phyloP scores from a whole-genome alignment of 2,113 vertebrate species.

The Tretioscincus oriximinensis region DNA sequence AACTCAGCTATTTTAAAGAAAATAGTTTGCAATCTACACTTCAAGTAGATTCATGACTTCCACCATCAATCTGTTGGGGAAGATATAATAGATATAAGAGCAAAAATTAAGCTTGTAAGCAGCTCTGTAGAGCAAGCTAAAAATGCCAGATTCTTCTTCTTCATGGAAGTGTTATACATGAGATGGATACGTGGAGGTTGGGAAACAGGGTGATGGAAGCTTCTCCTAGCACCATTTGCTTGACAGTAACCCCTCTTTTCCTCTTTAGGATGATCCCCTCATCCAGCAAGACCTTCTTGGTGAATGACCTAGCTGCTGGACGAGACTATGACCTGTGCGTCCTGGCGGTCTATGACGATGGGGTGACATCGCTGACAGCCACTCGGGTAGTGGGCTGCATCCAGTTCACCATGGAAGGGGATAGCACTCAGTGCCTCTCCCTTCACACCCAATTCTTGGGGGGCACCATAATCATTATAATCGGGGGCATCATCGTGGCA shows the following conservation, averaged over 20 bases:
- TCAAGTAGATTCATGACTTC: too few species aligned
- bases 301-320: constrained; percentile 88
- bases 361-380: constrained; percentile 82
- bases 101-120: too few species aligned
- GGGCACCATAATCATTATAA: constrained; percentile 95
- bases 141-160: too few species aligned
- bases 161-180: too few species aligned
- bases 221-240: background rate
- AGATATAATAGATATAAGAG: too few species aligned
- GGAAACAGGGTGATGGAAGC: too few species aligned
- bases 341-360: constrained; percentile 90
- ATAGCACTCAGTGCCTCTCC: constrained; percentile 82
- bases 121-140: too few species aligned
- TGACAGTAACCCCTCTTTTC: background rate
- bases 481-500: constrained; percentile 93
- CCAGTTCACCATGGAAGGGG: constrained; percentile 84
- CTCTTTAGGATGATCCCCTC: constrained; percentile 87
- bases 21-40: too few species aligned
- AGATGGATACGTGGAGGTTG: too few species aligned
- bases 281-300: constrained; percentile 86
- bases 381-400: constrained; percentile 88
- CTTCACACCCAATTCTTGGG: constrained; percentile 90
- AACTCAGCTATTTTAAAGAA: too few species aligned
- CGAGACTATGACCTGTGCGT: constrained; percentile 92
- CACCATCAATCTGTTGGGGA: too few species aligned